Evolutionary conservation across 1,140 invertebrate genomes (phyloP).

Genomic region (Cyclina sinensis): DNA sequence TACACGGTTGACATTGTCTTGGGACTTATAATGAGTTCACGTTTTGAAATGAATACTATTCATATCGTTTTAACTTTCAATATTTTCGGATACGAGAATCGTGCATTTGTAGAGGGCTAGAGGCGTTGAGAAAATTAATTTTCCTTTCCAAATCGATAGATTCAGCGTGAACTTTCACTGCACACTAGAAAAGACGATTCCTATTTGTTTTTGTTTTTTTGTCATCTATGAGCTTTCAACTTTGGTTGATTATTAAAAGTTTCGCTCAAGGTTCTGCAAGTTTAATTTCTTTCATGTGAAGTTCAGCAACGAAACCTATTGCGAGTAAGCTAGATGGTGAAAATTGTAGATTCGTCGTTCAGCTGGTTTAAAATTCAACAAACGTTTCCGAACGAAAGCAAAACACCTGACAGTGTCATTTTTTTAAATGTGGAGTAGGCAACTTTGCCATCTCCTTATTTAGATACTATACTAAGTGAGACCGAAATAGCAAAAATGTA

Average conservation of each 20-base stretch:
- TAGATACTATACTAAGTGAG: too few relatives aligned
- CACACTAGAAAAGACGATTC: background rate
- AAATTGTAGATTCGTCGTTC: too few relatives aligned
- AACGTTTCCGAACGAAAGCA: too few relatives aligned
- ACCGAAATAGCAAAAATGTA: too few relatives aligned
- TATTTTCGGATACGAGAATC: background rate
- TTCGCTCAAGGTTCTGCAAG: background rate
- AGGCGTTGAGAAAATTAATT: slow-evolving; percentile 17
- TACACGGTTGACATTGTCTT: background rate
- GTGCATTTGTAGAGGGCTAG: background rate
- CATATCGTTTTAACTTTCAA: background rate
- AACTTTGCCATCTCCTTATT: too few relatives aligned
- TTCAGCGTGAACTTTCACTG: background rate
- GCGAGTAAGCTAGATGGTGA: too few relatives aligned
- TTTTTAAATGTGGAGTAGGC: too few relatives aligned
- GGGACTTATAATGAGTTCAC: background rate
- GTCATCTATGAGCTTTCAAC: background rate
- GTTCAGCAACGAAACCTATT: too few relatives aligned
- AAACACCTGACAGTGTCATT: too few relatives aligned
- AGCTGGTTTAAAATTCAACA: too few relatives aligned
- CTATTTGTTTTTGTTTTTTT: slow-evolving; percentile 10
- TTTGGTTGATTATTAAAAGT: background rate
- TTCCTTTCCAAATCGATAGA: background rate
- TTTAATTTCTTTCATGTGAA: too few relatives aligned
- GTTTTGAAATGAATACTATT: slow-evolving; percentile 7